These are phyloP conservation scores for Atlantisia rogersi DNA, from an alignment of 2,113 vertebrate genomes.

Conservation along the genomic window DNA sequence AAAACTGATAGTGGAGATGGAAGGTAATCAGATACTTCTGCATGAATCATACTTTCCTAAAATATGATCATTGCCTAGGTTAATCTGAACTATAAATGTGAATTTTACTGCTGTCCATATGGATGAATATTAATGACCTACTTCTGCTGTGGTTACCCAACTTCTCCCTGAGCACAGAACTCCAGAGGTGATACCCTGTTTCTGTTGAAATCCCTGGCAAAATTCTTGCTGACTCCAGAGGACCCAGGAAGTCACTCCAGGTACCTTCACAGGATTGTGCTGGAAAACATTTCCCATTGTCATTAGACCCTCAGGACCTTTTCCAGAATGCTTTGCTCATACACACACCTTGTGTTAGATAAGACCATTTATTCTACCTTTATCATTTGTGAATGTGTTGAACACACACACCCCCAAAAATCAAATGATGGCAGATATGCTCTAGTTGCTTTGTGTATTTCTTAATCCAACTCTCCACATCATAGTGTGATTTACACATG, in stretches of 20 bases:
- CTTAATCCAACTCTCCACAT: background rate
- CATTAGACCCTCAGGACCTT: background rate
- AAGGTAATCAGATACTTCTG: background rate
- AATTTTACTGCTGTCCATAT: background rate
- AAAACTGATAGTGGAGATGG: background rate
- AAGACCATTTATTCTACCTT: background rate
- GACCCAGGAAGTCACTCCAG: background rate
- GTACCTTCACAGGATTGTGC: background rate
- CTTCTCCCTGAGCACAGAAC: background rate
- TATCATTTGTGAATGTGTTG: background rate
- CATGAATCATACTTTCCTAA: background rate
- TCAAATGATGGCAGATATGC: background rate
- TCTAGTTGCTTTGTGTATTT: background rate
- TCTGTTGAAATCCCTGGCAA: background rate
- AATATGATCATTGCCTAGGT: background rate
- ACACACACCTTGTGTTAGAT: background rate
- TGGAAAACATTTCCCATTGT: background rate
- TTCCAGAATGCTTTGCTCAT: background rate
- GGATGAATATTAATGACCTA: background rate
- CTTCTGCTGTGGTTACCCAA: background rate
- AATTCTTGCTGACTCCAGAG: background rate
- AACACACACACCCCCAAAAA: background rate
- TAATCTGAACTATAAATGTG: background rate
- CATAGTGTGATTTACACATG: background rate
- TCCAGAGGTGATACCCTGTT: background rate